Evolutionary conservation across 2,113 vertebrate genomes (phyloP), one percentile per base, ranked within the genome.

Genomic region (Plotosus lineatus): DNA sequence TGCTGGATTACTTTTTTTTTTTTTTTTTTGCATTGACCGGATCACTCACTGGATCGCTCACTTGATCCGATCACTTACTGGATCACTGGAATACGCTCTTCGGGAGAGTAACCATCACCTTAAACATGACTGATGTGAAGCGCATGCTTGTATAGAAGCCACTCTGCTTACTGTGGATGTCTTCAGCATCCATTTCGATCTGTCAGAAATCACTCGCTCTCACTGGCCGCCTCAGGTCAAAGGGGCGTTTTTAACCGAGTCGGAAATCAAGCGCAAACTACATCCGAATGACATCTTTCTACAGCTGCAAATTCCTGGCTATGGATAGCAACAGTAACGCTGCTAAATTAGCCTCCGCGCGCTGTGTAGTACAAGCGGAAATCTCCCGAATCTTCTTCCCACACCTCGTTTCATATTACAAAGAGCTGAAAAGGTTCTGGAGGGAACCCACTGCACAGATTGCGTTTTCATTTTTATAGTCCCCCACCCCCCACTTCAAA

Each of bases 401-500:
- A 85, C 51, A 69, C 36, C 38, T 82, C 46, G 75, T 82, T 42
- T 48, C 77, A 58, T 69, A 80, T 72, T 53, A 68, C 48, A 38
- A 85, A 79, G 50, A 78, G 40, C 44, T 60, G 38, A 36, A 48
- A 26, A 44, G 72, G 38, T 21, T 72, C 46, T 75, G 55, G 38
- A 77, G 50, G 69, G 26, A 82, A 58, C 21, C 12, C 51, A 55
- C 26, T 26, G 44, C 23, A 26, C 50, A 79, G 65, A 50, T 60
- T 75, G 66, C 26, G 51, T 66, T 85, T 85, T 82, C 65, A 79
- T 75, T 78, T n/a, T 82, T 55, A 28, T 28, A 63, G 71, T 50
- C 53, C 60, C 56, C 58, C 26, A 66, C 78, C 65, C 40, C 44
- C 53, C 28, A 31, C 40, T 60, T 72, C 53, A 60, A 56, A 50